Evolutionary conservation across 2,797 vertebrate species (phyloP).

Genomic region (Cirrhinus molitorella): DNA sequence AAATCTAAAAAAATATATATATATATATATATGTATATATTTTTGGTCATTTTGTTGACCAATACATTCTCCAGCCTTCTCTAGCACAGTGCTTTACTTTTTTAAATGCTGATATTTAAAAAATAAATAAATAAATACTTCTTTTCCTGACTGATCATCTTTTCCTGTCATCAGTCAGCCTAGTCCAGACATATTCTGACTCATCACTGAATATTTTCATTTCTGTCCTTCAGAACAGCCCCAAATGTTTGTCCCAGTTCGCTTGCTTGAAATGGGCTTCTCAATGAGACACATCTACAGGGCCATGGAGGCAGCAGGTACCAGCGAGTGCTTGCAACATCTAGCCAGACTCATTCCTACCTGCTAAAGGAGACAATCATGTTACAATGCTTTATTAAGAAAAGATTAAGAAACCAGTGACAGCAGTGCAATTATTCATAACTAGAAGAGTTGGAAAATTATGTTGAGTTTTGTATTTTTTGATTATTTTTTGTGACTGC

Average conservation of each 20-base stretch:
- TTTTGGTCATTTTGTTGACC: no score
- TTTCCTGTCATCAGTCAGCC: not conserved
- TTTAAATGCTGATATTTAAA: not conserved
- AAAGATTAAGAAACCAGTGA: not conserved
- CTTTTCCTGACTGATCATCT: not conserved
- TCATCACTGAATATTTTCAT: slow-evolving; percentile 39
- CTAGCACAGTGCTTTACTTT: not conserved
- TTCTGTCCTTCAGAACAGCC: slow-evolving; percentile 81
- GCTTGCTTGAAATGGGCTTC: slow-evolving; percentile 88
- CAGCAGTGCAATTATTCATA: not conserved
- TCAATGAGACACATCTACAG: slow-evolving; percentile 86
- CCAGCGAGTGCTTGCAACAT: slow-evolving; percentile 27
- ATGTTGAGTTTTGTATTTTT: not conserved
- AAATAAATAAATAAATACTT: not conserved
- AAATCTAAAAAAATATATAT: no score
- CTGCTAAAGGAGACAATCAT: not conserved
- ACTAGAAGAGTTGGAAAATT: not conserved
- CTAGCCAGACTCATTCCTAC: not conserved
- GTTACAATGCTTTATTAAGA: not conserved
- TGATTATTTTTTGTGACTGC: not conserved
- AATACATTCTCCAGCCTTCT: not conserved
- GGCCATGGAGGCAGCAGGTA: slow-evolving; percentile 88
- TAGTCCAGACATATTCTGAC: not conserved
- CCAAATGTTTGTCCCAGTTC: slow-evolving; percentile 85
- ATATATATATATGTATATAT: no score